A percentile compares a stretch with the other conserved stretches of the same genome.
phyloP scores from a whole-genome alignment of 2,113 vertebrate genomes.

The Ovis aries region ARS-UI_Ramb_v3.0 NC_056054.1:276328501-276329000 shows the following conservation, averaged over 20 bases:
- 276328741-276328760: background rate
- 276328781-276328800: background rate
- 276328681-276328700: background rate
- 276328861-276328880: background rate
- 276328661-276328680: no score
- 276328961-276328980: background rate
- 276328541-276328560: background rate
- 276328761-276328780: background rate
- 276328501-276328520: background rate
- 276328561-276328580: background rate
- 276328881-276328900: background rate
- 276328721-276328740: background rate
- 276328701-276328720: background rate
- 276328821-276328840: background rate
- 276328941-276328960: background rate
- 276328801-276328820: rapidly evolving
- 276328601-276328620: background rate
- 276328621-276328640: background rate
- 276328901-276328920: background rate
- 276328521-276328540: background rate
- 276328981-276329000: background rate
- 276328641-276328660: background rate
- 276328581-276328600: background rate
- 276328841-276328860: background rate
- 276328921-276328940: background rate